A percentile compares a stretch with the other conserved stretches of the same genome.
These are phyloP conservation scores for Sapayoa aenigma DNA, from an alignment of 2,113 vertebrate genomes.

Conservation along the genomic window DNA sequence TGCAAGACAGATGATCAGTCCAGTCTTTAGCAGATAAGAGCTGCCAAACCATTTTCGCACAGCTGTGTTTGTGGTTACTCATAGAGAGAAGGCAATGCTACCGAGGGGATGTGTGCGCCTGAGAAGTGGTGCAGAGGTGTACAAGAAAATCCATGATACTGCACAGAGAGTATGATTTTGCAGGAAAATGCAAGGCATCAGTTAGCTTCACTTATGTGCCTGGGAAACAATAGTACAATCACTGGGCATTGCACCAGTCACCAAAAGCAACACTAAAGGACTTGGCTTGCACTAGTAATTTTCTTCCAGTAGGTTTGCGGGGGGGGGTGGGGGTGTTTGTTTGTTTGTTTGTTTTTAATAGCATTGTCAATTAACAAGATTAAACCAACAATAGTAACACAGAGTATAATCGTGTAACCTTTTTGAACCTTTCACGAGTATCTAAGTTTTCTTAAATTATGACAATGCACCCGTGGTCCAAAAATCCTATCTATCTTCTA, in stretches of 20 bases:
- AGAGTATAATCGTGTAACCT: not conserved
- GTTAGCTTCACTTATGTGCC: not conserved
- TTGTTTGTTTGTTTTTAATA: not conserved
- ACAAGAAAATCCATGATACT: fast-evolving
- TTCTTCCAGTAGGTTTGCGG: not conserved
- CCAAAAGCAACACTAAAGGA: not conserved
- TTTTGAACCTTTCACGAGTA: not conserved
- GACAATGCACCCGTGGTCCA: not conserved
- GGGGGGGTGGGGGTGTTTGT: too few species aligned
- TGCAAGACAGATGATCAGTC: not conserved
- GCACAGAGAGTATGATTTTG: not conserved
- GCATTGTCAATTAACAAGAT: not conserved
- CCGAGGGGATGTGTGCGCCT: not conserved
- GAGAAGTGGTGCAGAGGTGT: not conserved
- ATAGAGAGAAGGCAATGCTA: not conserved
- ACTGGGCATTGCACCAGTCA: not conserved
- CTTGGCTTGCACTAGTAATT: not conserved
- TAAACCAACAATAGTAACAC: not conserved
- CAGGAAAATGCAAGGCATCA: not conserved
- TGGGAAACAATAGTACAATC: not conserved
- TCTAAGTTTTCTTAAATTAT: not conserved
- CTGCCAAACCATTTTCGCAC: not conserved
- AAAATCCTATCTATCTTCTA: not conserved
- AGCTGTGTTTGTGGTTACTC: not conserved
- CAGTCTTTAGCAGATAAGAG: not conserved